phyloP scores from a whole-genome alignment of 2,888 invertebrate species.

The Seladonia tumulorum region DNA sequence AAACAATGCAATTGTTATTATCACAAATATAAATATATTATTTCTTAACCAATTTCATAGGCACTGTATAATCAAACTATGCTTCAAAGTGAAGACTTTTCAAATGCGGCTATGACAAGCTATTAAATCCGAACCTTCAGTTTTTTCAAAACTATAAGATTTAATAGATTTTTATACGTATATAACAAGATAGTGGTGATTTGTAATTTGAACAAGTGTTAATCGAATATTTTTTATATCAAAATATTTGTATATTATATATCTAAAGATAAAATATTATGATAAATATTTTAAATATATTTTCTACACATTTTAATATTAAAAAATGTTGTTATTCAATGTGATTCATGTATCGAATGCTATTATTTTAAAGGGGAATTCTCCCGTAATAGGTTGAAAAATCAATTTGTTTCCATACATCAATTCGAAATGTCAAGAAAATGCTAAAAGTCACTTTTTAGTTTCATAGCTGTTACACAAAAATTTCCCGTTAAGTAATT shows the following conservation, averaged over 20 bases:
- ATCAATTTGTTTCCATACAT: neutral
- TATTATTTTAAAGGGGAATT: neutral
- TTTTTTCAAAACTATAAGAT: slow-evolving; percentile 92
- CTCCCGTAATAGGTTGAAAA: neutral
- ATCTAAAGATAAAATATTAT: slow-evolving; percentile 11
- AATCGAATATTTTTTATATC: slow-evolving; percentile 28
- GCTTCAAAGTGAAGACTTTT: slow-evolving; percentile 95
- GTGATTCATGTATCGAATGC: slow-evolving; percentile 1
- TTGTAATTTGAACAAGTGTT: slow-evolving; percentile 1
- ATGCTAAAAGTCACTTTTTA: neutral
- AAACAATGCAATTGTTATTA: slow-evolving; percentile 63
- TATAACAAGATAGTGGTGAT: slow-evolving; percentile 12
- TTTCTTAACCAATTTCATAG: slow-evolving; percentile 86
- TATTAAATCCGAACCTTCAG: slow-evolving; percentile 89
- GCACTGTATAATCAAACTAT: slow-evolving; percentile 92
- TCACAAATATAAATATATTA: slow-evolving; percentile 36
- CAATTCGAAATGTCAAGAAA: neutral
- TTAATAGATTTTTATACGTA: neutral
- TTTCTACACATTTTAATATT: slow-evolving; percentile 30
- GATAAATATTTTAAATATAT: slow-evolving; percentile 20
- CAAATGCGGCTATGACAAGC: slow-evolving; percentile 90
- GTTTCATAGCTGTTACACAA: neutral
- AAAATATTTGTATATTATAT: slow-evolving; percentile 34
- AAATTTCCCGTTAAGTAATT: neutral
- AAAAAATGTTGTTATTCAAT: slow-evolving; percentile 8